These are phyloP conservation scores for Habrosyne pyritoides DNA, from an alignment of 2,888 invertebrate genomes.

Conservation along the genomic window DNA sequence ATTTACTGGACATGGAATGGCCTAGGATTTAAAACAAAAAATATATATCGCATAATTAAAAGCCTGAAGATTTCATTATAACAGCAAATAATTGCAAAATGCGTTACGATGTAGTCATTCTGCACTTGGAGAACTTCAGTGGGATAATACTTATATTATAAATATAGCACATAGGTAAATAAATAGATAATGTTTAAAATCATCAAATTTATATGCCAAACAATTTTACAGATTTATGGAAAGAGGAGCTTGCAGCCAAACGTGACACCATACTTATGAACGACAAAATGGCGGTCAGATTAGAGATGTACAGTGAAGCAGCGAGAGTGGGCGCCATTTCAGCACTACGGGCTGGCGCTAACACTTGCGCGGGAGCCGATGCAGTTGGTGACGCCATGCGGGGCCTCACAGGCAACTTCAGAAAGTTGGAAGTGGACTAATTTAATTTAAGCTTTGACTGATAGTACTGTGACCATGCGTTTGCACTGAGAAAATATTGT, in stretches of 20 bases:
- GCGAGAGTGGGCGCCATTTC: constrained; percentile 90
- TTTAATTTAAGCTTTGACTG: constrained; percentile 6
- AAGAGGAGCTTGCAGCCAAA: constrained; percentile 84
- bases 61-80: no score
- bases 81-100: no score
- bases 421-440: constrained; percentile 90
- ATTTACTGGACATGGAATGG: no score
- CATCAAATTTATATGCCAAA: not conserved
- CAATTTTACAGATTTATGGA: constrained; percentile 85
- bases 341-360: constrained; percentile 85
- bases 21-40: no score
- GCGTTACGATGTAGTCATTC: no score
- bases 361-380: constrained; percentile 84
- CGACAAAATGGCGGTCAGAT: constrained; percentile 87
- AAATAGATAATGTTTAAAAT: no score
- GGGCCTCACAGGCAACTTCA: constrained; percentile 89
- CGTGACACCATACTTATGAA: constrained; percentile 85
- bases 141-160: no score
- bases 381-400: constrained; percentile 86
- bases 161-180: no score
- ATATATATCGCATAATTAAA: no score
- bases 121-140: no score
- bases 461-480: no score
- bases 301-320: constrained; percentile 88
- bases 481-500: no score